Percentiles rank a stretch among this genome's conserved stretches.
phyloP scores from a whole-genome alignment of 2,888 invertebrate species.

The Steromphala cineraria region DNA sequence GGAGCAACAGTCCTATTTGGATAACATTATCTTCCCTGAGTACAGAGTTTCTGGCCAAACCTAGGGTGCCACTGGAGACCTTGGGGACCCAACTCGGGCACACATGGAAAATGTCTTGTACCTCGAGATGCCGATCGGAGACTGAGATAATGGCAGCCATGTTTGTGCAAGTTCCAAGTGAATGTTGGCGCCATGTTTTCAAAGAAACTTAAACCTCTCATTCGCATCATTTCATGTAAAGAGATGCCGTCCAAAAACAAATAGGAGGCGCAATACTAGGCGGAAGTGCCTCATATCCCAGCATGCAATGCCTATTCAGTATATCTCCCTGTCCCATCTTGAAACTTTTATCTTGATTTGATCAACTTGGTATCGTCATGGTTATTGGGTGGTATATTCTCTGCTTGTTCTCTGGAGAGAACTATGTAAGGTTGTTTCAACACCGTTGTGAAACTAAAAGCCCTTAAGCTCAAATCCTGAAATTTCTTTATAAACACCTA shows the following conservation, averaged over 20 bases:
- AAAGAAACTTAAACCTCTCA: background rate
- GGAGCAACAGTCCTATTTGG: constrained; percentile 1
- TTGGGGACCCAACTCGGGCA: background rate
- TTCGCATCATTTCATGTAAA: constrained; percentile 17
- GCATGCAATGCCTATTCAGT: background rate
- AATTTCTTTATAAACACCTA: no score
- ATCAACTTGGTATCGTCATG: background rate
- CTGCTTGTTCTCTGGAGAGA: no score
- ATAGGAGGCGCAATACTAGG: background rate
- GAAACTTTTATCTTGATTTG: background rate
- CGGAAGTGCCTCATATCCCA: background rate
- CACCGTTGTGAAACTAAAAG: no score
- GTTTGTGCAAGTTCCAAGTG: background rate
- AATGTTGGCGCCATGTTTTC: constrained; percentile 17
- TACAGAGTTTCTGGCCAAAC: background rate
- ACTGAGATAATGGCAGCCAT: background rate
- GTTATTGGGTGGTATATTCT: background rate
- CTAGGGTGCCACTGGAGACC: background rate
- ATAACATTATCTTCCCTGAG: constrained; percentile 9
- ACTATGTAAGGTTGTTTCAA: no score
- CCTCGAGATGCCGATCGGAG: background rate
- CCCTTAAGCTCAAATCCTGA: no score
- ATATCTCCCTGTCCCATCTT: background rate
- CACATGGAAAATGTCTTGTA: constrained; percentile 6
- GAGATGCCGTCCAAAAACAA: constrained; percentile 8